A percentile compares a stretch with the other conserved stretches of the same genome.
phyloP scores from a whole-genome alignment of 1,140 invertebrate species.

The Copidosoma floridanum region DNA sequence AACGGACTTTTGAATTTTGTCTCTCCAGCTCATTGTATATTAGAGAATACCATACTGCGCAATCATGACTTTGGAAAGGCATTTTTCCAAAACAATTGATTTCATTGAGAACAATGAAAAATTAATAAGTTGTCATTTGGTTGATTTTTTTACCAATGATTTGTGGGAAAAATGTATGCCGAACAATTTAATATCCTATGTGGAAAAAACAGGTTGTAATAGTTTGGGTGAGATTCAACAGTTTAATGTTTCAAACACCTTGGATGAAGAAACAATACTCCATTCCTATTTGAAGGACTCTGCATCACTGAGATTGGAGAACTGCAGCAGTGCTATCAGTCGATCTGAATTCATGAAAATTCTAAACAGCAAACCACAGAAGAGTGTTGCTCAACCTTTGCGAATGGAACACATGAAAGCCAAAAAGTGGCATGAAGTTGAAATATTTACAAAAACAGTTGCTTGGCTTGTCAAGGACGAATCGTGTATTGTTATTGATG shows the following conservation, averaged over 20 bases:
- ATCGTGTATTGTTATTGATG: slow-evolving; percentile 65
- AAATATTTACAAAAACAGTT: slow-evolving; percentile 54
- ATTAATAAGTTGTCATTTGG: slow-evolving; percentile 76
- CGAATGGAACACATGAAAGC: slow-evolving; percentile 61
- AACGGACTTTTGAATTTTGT: slow-evolving; percentile 58
- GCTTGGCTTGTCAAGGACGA: slow-evolving; percentile 33
- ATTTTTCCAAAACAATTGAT: slow-evolving; percentile 58
- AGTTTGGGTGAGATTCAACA: slow-evolving; percentile 12
- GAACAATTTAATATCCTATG: slow-evolving; percentile 55
- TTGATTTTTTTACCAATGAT: slow-evolving; percentile 74
- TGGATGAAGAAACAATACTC: slow-evolving; percentile 17
- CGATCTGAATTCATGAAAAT: slow-evolving; percentile 24
- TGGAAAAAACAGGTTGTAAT: slow-evolving; percentile 45
- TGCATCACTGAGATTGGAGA: slow-evolving; percentile 34
- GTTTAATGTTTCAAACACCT: slow-evolving; percentile 7
- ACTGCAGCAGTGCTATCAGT: slow-evolving; percentile 25
- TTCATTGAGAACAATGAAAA: slow-evolving; percentile 63
- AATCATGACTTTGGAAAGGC: slow-evolving; percentile 56
- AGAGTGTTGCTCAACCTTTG: too few species aligned
- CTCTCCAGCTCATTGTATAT: too few species aligned
- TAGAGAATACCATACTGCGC: too few species aligned
- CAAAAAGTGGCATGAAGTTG: slow-evolving; percentile 84
- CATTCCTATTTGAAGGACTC: slow-evolving; percentile 33
- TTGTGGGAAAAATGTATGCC: slow-evolving; percentile 67
- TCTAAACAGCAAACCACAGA: slow-evolving; percentile 12